These are phyloP conservation scores for Ciconia maguari DNA, from an alignment of 2,113 vertebrate genomes.

Conservation along the genomic window DNA sequence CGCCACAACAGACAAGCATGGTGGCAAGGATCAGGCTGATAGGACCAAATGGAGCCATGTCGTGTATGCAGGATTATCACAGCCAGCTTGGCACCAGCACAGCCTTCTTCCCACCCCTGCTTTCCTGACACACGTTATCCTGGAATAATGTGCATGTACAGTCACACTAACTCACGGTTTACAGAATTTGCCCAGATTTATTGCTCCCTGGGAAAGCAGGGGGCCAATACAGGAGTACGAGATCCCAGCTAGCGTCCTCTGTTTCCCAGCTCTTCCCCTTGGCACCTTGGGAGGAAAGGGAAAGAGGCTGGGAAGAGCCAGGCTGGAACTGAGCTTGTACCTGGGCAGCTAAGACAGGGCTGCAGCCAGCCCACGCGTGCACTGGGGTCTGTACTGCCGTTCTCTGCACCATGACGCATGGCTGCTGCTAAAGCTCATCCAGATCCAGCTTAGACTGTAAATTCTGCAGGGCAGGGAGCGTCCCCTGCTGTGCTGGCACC, in stretches of 20 bases:
- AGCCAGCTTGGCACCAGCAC: neutral
- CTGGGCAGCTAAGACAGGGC: neutral
- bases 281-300: neutral
- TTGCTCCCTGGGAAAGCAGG: neutral
- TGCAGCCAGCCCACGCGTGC: neutral
- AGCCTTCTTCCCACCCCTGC: neutral
- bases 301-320: neutral
- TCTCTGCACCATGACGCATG: neutral
- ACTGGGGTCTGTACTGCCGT: neutral
- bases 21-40: neutral
- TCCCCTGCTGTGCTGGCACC: neutral
- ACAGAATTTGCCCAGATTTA: neutral
- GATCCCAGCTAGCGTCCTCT: neutral
- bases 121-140: neutral
- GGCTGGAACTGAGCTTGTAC: neutral
- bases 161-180: neutral
- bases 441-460: neutral
- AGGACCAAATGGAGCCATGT: neutral
- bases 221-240: neutral
- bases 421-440: neutral
- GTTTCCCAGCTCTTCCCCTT: neutral
- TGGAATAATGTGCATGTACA: fast-evolving
- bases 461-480: neutral
- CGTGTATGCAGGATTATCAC: neutral
- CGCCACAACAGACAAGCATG: neutral